A percentile compares a stretch with the other conserved stretches of the same genome.
These are phyloP conservation scores for Platysteira castanea DNA, from an alignment of 2,113 vertebrate genomes.

Conservation along the genomic window DNA sequence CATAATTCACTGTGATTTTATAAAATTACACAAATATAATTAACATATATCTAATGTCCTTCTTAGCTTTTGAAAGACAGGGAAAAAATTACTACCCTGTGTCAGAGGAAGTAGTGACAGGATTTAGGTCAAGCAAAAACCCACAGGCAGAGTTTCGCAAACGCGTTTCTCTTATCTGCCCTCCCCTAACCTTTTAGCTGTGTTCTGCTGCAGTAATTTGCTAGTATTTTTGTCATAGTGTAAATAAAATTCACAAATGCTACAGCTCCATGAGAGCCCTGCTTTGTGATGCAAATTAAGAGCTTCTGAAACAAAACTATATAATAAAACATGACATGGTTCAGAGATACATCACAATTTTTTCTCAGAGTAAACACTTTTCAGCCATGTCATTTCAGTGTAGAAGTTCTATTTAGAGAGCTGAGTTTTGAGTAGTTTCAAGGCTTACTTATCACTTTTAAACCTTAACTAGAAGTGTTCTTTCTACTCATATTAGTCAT, in stretches of 20 bases:
- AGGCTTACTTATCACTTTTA: background rate
- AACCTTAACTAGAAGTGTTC: background rate
- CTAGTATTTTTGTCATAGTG: background rate
- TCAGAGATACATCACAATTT: background rate
- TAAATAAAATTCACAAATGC: background rate
- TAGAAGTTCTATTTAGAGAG: background rate
- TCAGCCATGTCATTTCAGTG: background rate
- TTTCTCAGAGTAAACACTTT: background rate
- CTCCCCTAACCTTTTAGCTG: background rate
- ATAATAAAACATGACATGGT: background rate
- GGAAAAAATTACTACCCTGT: background rate
- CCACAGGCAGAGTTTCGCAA: background rate
- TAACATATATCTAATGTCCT: background rate
- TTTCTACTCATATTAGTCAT: background rate
- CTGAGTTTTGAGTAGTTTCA: background rate
- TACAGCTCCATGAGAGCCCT: background rate
- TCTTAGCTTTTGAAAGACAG: background rate
- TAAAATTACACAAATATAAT: background rate
- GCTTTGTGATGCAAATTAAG: background rate
- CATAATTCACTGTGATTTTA: background rate
- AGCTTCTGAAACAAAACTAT: background rate
- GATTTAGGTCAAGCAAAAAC: background rate
- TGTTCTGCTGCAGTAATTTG: background rate
- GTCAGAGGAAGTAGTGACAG: background rate
- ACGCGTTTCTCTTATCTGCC: background rate